A percentile compares a stretch with the other conserved stretches of the same genome.
phyloP scores from a whole-genome alignment of 2,888 invertebrate species.

The Drosophila eohydei region DNA sequence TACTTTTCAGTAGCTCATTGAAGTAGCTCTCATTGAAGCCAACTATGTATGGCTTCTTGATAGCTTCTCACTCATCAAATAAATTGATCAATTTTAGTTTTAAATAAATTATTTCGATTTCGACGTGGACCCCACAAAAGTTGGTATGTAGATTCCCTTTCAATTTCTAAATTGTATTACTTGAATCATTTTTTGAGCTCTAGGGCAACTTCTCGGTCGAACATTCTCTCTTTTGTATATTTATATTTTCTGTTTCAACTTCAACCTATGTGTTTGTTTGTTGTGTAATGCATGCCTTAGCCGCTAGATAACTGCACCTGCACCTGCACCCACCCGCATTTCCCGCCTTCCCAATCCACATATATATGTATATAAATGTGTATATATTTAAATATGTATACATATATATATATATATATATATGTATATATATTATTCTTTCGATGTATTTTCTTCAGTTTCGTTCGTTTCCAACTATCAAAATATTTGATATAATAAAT shows the following conservation, averaged over 20 bases:
- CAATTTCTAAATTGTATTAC: not conserved
- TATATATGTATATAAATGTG: not conserved
- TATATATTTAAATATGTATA: not conserved
- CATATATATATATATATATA: not conserved
- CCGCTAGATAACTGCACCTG: constrained; percentile 64
- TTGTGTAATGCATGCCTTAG: constrained; percentile 42
- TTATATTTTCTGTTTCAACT: not conserved
- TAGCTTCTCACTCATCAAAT: not conserved
- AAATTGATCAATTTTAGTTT: not conserved
- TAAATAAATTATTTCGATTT: not conserved
- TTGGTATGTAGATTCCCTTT: not conserved
- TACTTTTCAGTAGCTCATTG: too few species aligned
- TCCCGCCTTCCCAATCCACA: not conserved
- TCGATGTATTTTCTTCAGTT: constrained; percentile 60
- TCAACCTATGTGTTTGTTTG: constrained; percentile 16
- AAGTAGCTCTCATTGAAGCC: too few species aligned
- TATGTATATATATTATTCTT: constrained; percentile 46
- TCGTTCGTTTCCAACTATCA: constrained; percentile 27
- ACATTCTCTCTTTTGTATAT: too few species aligned
- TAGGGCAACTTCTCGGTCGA: not conserved
- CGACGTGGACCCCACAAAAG: not conserved
- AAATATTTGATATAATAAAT: constrained; percentile 27
- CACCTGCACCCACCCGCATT: constrained; percentile 40
- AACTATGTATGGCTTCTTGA: too few species aligned
- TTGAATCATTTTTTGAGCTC: not conserved